Evolutionary conservation across 2,888 invertebrate species (phyloP), one percentile per base, ranked within the genome.

Genomic region (Agapostemon virescens): DNA sequence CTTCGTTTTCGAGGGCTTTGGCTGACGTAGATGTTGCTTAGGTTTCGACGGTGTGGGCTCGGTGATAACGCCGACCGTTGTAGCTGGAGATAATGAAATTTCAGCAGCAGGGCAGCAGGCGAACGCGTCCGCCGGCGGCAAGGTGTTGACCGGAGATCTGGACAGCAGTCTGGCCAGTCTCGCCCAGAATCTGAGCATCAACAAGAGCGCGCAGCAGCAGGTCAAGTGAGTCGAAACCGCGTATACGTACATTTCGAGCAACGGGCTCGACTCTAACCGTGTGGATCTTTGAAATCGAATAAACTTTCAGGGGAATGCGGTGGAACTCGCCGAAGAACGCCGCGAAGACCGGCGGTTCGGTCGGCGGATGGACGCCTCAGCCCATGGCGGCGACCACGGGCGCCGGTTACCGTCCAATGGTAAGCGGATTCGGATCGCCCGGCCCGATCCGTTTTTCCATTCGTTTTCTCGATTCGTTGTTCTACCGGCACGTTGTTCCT

Each of bases 141-240:
- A 96, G 92, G 96, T 98, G 85, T 94, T 98, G 84, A 97, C 98
- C 38, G 98, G 98, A 75, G 98, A 98, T 93, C 94, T 99, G 93
- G 98, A 99, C 93, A 97, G 98, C 88, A 98, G 98, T 88, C 95
- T 98, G 82, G 98, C 98, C 83, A 97, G 97, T 86, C 94, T 99
- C 89, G 98, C 98, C 83, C 97, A 98, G 93, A 98, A 98, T 93
- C 95, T 99, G 89, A 95, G 96, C 89, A 97, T 98, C 90, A 97
- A 97, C 93, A 96, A 96, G 93, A 95, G 95, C 86, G 95, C 95
- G 49, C 93, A 95, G 69, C 95, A 95, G 68, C 94, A 94, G 89
- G 95, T 94, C 81, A 96, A 97, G 97, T 97, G 93, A 95, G 96
- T 95, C 76, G 5, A 30, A 20, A 61, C 26, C 26, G 26, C 7